phyloP scores from a whole-genome alignment of 2,888 invertebrate species.

The Oscheius sp. region DNA sequence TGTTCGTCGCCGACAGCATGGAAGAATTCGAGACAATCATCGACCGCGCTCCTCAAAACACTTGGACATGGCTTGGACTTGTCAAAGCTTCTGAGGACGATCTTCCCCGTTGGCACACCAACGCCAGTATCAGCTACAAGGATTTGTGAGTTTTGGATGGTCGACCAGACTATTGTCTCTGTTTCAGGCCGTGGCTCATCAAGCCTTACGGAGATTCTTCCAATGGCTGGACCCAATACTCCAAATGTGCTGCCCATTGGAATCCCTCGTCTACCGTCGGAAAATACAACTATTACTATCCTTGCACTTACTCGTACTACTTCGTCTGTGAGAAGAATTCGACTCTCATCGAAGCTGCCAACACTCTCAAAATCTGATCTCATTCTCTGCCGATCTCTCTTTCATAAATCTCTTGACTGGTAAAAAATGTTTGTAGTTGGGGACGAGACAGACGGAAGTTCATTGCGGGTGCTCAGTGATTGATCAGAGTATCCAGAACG shows the following conservation, averaged over 20 bases:
- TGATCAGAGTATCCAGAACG: too few species aligned
- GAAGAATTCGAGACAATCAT: slow-evolving; percentile 45
- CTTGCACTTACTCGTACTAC: slow-evolving; percentile 45
- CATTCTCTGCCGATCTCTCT: neutral
- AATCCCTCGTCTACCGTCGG: slow-evolving; percentile 35
- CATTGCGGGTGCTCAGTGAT: too few species aligned
- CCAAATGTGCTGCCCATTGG: slow-evolving; percentile 56
- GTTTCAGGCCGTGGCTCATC: slow-evolving; percentile 54
- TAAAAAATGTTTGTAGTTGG: neutral
- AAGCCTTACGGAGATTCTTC: slow-evolving; percentile 44
- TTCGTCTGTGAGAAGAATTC: slow-evolving; percentile 55
- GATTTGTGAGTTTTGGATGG: slow-evolving; percentile 1
- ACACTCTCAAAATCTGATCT: neutral
- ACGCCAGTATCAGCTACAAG: neutral
- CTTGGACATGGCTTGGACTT: slow-evolving; percentile 51
- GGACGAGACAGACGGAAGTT: too few species aligned
- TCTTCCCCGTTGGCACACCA: neutral
- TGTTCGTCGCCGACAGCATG: slow-evolving; percentile 50
- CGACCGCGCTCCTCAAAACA: slow-evolving; percentile 17
- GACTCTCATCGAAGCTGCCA: slow-evolving; percentile 31
- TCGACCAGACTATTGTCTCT: neutral
- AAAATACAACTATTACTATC: slow-evolving; percentile 50
- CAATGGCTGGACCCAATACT: slow-evolving; percentile 50
- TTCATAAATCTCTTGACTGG: neutral
- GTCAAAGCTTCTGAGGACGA: neutral